phyloP scores from a whole-genome alignment of 2,888 invertebrate species.

The Deladenus siricidicola region DNA sequence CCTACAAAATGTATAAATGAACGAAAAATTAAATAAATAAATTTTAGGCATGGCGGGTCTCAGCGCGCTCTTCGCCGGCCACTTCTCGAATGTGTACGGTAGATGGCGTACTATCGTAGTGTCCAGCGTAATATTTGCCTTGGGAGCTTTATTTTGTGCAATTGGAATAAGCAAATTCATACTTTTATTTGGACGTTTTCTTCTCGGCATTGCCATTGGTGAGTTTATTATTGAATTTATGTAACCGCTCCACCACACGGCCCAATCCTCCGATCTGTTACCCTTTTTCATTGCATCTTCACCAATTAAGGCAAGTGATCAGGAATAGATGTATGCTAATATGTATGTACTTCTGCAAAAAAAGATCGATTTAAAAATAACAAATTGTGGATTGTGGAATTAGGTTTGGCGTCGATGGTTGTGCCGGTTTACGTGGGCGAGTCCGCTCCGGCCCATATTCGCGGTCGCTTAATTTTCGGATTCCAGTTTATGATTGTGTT shows the following conservation, averaged over 20 bases:
- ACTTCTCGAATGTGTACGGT: slow-evolving; percentile 57
- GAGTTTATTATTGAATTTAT: background rate
- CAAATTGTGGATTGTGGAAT: no score
- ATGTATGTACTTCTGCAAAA: no score
- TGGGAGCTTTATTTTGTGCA: slow-evolving; percentile 56
- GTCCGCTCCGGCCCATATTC: slow-evolving; percentile 56
- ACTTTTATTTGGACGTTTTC: slow-evolving; percentile 23
- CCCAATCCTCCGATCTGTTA: no score
- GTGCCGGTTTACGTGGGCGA: slow-evolving; percentile 61
- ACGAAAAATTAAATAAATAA: no score
- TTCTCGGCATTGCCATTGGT: slow-evolving; percentile 37
- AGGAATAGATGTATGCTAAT: no score
- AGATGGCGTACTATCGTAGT: slow-evolving; percentile 57
- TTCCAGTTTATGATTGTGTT: slow-evolving; percentile 59
- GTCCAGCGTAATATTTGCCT: slow-evolving; percentile 57
- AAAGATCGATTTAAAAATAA: no score
- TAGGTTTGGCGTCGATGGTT: slow-evolving; percentile 55
- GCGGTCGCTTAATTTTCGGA: slow-evolving; percentile 58
- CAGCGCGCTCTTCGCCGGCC: slow-evolving; percentile 49
- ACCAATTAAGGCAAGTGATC: no score
- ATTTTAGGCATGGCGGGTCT: slow-evolving; percentile 28
- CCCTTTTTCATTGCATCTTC: no score
- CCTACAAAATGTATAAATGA: background rate
- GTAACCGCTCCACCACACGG: no score
- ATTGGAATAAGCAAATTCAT: slow-evolving; percentile 34